A percentile compares a stretch with the other conserved stretches of the same genome.
Evolutionary conservation across 2,797 vertebrate species (phyloP).

Genomic region (Tapera naevia): DNA sequence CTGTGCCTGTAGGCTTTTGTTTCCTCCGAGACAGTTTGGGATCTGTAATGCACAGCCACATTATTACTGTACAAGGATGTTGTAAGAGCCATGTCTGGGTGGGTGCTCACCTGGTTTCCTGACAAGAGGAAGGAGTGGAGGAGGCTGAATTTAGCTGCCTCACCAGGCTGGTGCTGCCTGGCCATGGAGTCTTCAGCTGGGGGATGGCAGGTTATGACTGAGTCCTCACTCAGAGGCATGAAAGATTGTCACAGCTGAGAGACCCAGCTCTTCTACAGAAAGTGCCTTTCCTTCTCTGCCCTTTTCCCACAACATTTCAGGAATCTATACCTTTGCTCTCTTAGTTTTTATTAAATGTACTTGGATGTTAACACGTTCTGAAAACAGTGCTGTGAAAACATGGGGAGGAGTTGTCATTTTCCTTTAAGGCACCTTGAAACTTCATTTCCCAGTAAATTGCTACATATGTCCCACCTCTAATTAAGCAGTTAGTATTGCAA

Average conservation of each 20-base stretch:
- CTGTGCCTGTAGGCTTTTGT: background rate
- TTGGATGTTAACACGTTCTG: background rate
- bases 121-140: background rate
- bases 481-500: background rate
- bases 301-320: background rate
- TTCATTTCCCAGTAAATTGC: background rate
- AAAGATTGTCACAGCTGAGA: background rate
- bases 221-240: accelerated
- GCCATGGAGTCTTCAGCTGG: background rate
- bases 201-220: background rate
- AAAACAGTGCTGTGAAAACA: background rate
- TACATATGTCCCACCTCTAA: background rate
- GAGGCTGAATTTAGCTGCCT: background rate
- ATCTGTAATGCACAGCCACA: accelerated
- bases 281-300: background rate
- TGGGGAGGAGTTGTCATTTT: background rate
- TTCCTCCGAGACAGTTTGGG: background rate
- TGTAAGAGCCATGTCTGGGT: accelerated
- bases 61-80: background rate
- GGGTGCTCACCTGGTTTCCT: background rate
- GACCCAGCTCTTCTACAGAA: background rate
- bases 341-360: background rate
- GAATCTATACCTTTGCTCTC: background rate
- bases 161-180: background rate
- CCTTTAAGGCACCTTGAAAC: background rate